These are phyloP conservation scores for Seira sanloemensis DNA, from an alignment of 2,888 invertebrate species.

Conservation along the genomic window DNA sequence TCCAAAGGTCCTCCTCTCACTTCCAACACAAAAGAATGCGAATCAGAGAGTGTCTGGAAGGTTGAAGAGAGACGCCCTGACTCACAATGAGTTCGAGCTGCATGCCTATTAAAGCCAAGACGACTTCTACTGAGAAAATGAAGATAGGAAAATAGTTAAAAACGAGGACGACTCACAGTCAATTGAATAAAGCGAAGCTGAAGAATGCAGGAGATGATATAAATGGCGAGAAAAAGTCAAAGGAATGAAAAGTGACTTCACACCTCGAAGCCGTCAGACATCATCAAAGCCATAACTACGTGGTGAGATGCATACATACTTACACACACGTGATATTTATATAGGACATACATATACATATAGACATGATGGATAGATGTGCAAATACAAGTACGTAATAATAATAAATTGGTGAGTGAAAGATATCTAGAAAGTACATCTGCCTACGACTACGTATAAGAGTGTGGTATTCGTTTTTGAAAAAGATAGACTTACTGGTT, in stretches of 20 bases:
- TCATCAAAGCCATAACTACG: constrained; percentile 38
- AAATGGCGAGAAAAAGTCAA: constrained; percentile 29
- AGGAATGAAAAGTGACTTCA: constrained; percentile 52
- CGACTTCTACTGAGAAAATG: neutral
- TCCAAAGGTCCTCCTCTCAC: neutral
- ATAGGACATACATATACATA: no score
- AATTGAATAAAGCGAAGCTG: constrained; percentile 35
- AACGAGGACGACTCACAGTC: constrained; percentile 31
- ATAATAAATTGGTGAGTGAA: constrained; percentile 46
- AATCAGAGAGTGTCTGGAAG: constrained; percentile 6
- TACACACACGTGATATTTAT: no score
- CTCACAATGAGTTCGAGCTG: constrained; percentile 11
- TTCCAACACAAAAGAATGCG: neutral
- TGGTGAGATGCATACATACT: neutral
- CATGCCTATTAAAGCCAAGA: constrained; percentile 12
- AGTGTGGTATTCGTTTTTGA: constrained; percentile 48
- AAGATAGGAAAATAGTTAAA: constrained; percentile 21
- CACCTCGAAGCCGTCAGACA: constrained; percentile 62
- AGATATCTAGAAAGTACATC: neutral
- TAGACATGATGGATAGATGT: no score
- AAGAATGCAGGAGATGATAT: constrained; percentile 42
- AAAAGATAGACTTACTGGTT: constrained; percentile 73
- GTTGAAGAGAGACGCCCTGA: neutral
- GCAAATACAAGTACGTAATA: no score
- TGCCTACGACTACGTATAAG: neutral